Evolutionary conservation across 1,140 invertebrate species (phyloP).

Genomic region (Glomeris maerens): DNA sequence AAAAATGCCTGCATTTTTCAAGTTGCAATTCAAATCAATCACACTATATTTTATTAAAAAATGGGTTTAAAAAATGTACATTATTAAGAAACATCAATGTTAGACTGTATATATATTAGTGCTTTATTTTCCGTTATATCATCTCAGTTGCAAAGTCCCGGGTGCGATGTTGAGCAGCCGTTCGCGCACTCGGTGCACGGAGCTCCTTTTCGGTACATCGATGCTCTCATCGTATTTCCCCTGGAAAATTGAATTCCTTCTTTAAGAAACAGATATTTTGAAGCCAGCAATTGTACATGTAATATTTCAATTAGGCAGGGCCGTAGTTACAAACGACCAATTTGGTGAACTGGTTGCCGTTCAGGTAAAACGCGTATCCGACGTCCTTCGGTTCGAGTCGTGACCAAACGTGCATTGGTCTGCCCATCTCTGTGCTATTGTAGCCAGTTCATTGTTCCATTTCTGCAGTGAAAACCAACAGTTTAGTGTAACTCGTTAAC

Average conservation of each 20-base stretch:
- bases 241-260: not conserved
- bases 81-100: too few relatives aligned
- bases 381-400: conserved; percentile 43
- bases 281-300: not conserved
- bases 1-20: too few relatives aligned
- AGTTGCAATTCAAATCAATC: too few relatives aligned
- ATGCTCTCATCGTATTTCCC: not conserved
- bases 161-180: not conserved
- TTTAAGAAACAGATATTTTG: not conserved
- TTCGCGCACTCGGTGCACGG: not conserved
- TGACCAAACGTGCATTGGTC: conserved; percentile 60
- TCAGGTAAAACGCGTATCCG: conserved; percentile 29
- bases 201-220: conserved; percentile 1
- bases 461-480: not conserved
- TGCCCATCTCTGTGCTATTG: conserved; percentile 64
- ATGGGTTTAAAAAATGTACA: too few relatives aligned
- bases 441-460: conserved; percentile 75
- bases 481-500: too few relatives aligned
- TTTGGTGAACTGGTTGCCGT: conserved; percentile 6
- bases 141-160: conserved; percentile 1
- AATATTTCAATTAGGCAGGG: not conserved
- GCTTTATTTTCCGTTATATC: too few relatives aligned
- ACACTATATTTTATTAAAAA: too few relatives aligned
- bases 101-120: too few relatives aligned
- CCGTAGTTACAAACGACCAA: conserved; percentile 11